A percentile compares a stretch with the other conserved stretches of the same genome.
phyloP scores from a whole-genome alignment of 2,113 vertebrate species.

The Myocastor coypus region DNA sequence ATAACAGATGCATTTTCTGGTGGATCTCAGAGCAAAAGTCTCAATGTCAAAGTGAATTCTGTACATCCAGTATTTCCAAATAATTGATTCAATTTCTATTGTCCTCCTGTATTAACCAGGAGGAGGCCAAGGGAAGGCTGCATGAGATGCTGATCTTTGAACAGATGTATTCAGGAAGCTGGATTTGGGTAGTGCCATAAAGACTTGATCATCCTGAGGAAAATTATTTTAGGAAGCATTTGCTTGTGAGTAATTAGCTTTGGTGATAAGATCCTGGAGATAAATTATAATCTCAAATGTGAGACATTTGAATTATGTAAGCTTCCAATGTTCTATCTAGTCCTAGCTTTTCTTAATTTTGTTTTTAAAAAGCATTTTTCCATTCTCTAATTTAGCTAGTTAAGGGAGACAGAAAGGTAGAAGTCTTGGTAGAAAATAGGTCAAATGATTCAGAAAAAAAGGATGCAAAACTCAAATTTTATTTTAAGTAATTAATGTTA shows the following conservation, averaged over 20 bases:
- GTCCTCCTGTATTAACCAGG: background rate
- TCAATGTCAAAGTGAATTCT: background rate
- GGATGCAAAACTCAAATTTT: background rate
- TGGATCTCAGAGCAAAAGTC: background rate
- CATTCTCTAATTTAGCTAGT: background rate
- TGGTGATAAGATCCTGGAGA: background rate
- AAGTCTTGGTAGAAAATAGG: background rate
- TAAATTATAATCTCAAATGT: conserved; percentile 6
- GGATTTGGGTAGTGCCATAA: background rate
- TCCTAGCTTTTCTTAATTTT: background rate
- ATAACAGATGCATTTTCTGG: background rate
- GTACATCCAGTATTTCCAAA: conserved; percentile 2
- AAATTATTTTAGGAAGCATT: conserved; percentile 20
- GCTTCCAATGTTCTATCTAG: background rate
- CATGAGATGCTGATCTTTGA: background rate
- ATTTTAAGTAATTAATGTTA: background rate
- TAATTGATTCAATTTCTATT: background rate
- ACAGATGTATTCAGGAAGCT: background rate
- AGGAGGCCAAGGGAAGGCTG: background rate
- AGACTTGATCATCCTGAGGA: background rate
- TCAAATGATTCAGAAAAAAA: conserved; percentile 8
- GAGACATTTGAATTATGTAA: background rate
- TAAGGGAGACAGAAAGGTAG: background rate
- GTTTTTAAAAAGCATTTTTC: background rate
- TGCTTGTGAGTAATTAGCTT: conserved; percentile 1